Base-by-base conservation (phyloP, 2,888 invertebrate genomes). In the Troilus luridus region DNA sequence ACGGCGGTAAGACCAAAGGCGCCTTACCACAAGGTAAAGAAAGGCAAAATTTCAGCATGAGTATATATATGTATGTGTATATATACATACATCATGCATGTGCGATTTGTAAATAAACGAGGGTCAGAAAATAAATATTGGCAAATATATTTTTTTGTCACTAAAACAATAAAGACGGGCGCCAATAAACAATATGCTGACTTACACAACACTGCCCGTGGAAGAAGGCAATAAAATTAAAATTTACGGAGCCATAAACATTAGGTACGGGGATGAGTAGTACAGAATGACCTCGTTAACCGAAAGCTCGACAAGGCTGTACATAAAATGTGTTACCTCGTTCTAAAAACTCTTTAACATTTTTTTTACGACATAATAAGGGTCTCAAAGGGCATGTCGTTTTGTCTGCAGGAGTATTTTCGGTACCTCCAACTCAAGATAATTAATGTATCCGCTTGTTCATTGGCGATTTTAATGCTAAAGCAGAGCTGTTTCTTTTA, bases 161-260 rank as follows among this genome's bases (percentile, higher is more conserved):
- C 27, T 21, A 41, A 41, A 77, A 77, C 67, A 77, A 77, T 77
- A 77, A 41, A 41, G 72, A 17, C 12, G 72, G 17, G 41, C 41
- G 41, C n/a, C n/a, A n/a, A n/a, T n/a, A n/a, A n/a, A n/a, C n/a
- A n/a, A 77, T 77, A 41, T 41, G 19, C 17, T 77, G 27, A 77
- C 27, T 77, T 77, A 77, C 72, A 17, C 72, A 77, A 77, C 72
- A 77, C 72, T 27, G 1, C 27, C 72, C 72, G 17, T 41, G 72
- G 72, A 77, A 77, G 17, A 41, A 41, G 72, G 72, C 19, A 77
- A 77, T 77, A 27, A 77, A 77, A 41, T 77, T 77, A 77, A 77
- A 77, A 77, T 77, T 77, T 77, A 77, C 72, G 14, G 41, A 77
- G 72, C 72, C 17, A 77, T 77, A 77, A 77, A 77, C 41, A 77